These are phyloP conservation scores for Helleia helle DNA, from an alignment of 2,888 invertebrate genomes.

Conservation along the genomic window DNA sequence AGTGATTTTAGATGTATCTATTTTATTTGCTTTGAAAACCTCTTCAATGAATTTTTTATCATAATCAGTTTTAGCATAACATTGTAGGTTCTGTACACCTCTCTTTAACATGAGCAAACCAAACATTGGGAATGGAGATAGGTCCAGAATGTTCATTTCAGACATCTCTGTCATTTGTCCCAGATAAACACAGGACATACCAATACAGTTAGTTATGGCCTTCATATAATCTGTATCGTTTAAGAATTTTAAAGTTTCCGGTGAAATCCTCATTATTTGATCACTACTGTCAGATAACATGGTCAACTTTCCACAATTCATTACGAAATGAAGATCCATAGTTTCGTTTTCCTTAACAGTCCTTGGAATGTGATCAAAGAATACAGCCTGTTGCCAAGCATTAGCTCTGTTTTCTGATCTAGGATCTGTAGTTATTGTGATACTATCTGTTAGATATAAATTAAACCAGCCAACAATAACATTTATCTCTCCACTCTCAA, in stretches of 20 bases:
- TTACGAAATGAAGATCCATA: slow-evolving; percentile 37
- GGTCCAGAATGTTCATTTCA: slow-evolving; percentile 64
- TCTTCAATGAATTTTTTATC: slow-evolving; percentile 54
- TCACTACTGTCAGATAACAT: slow-evolving; percentile 31
- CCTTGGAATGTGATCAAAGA: slow-evolving; percentile 67
- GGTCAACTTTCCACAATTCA: slow-evolving; percentile 47
- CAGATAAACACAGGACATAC: slow-evolving; percentile 46
- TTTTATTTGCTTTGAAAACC: slow-evolving; percentile 51
- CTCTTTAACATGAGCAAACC: slow-evolving; percentile 73
- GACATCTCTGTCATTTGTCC: slow-evolving; percentile 45
- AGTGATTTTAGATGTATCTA: slow-evolving; percentile 43
- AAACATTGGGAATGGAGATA: slow-evolving; percentile 76
- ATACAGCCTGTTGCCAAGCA: slow-evolving; percentile 88
- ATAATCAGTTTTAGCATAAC: slow-evolving; percentile 42
- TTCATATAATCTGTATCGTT: slow-evolving; percentile 65
- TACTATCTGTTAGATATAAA: slow-evolving; percentile 77
- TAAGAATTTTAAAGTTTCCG: slow-evolving; percentile 51
- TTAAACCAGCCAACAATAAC: slow-evolving; percentile 83
- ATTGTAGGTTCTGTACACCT: slow-evolving; percentile 56
- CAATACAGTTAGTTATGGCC: slow-evolving; percentile 44
- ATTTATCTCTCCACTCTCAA: slow-evolving; percentile 72
- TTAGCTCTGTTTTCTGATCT: slow-evolving; percentile 50
- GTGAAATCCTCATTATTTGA: slow-evolving; percentile 36
- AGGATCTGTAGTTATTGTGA: slow-evolving; percentile 77
- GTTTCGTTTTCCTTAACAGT: slow-evolving; percentile 34